A percentile compares a stretch with the other conserved stretches of the same genome.
phyloP scores from a whole-genome alignment of 1,140 invertebrate species.

The Mamestra configurata region DNA sequence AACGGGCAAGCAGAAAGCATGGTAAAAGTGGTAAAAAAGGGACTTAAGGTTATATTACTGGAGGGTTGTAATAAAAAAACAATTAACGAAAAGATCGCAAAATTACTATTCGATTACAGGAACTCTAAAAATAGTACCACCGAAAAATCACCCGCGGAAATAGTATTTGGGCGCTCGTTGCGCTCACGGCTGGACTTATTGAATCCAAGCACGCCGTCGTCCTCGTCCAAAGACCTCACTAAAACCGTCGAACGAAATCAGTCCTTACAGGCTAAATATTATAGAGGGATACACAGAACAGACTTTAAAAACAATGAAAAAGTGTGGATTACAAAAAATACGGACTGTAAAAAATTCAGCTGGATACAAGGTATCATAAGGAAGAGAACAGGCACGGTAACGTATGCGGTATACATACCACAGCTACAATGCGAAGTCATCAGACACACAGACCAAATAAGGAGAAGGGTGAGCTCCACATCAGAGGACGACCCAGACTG shows the following conservation, averaged over 20 bases:
- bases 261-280: constrained; percentile 58
- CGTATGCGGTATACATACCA: too few relatives aligned
- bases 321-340: too few relatives aligned
- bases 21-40: constrained; percentile 37
- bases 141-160: constrained; percentile 53
- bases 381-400: too few relatives aligned
- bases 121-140: too few relatives aligned
- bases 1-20: too few relatives aligned
- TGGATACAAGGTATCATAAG: too few relatives aligned
- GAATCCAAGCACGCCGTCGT: constrained; percentile 17
- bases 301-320: constrained; percentile 47
- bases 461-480: too few relatives aligned
- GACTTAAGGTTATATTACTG: constrained; percentile 20
- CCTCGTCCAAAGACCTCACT: constrained; percentile 51
- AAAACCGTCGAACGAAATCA: constrained; percentile 50
- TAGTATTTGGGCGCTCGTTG: constrained; percentile 52
- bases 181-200: constrained; percentile 55
- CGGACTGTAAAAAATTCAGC: too few relatives aligned
- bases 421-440: too few relatives aligned
- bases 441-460: too few relatives aligned
- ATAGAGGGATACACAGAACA: constrained; percentile 40
- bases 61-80: constrained; percentile 30
- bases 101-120: constrained; percentile 57
- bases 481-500: too few relatives aligned
- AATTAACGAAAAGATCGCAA: constrained; percentile 41